These are phyloP conservation scores for Pardosa pseudoannulata DNA, from an alignment of 2,888 invertebrate genomes.

Conservation along the genomic window DNA sequence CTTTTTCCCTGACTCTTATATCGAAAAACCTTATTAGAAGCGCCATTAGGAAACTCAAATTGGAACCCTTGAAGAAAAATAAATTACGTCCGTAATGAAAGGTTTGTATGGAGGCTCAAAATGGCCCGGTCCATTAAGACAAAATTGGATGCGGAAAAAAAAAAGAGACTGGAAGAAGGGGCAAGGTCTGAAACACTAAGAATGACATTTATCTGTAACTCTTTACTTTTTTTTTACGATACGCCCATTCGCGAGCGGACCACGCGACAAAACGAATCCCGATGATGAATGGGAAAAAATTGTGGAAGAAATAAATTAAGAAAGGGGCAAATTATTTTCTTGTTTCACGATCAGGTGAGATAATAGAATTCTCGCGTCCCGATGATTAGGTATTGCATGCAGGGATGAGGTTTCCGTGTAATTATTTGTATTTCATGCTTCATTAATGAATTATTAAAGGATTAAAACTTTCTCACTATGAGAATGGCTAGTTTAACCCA, in stretches of 20 bases:
- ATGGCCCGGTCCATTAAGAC: neutral
- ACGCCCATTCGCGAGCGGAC: constrained; percentile 7
- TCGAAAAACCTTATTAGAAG: neutral
- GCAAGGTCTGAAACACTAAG: constrained; percentile 5
- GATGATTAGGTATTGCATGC: too few relatives aligned
- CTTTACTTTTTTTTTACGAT: neutral
- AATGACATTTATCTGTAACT: constrained; percentile 1
- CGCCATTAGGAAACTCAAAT: neutral
- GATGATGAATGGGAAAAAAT: neutral
- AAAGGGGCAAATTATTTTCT: neutral
- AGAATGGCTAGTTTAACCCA: too few relatives aligned
- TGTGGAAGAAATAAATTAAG: neutral
- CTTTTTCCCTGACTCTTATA: neutral
- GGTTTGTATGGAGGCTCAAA: neutral
- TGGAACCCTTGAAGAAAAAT: neutral
- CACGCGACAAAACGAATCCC: neutral
- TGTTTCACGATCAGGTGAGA: neutral
- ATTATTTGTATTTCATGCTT: too few relatives aligned
- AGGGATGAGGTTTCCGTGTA: too few relatives aligned
- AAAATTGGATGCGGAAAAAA: too few relatives aligned
- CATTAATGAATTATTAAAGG: too few relatives aligned
- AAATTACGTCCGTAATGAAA: neutral
- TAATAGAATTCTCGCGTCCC: neutral
- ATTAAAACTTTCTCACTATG: too few relatives aligned
- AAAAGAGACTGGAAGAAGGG: neutral